Conservation (phyloP, 2,888 invertebrate species). For the Xiphydria camelus region DNA sequence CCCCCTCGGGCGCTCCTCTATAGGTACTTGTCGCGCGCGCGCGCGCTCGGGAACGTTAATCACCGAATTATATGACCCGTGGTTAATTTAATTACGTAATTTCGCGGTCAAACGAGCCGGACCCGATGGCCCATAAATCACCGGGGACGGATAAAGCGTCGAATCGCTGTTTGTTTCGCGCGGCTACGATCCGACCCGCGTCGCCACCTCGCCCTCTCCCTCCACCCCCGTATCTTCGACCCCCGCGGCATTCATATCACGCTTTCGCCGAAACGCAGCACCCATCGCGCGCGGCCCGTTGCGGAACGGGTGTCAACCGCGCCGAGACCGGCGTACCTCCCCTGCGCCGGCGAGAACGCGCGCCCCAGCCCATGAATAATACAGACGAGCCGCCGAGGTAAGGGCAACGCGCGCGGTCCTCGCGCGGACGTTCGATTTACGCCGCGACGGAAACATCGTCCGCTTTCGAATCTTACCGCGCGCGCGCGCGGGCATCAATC, state of each 20-base stretch:
- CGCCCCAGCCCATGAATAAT: slow-evolving; percentile 35
- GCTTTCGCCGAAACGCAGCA: no score
- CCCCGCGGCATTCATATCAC: no score
- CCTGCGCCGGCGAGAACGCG: no score
- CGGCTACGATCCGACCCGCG: no score
- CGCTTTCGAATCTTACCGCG: slow-evolving; percentile 26
- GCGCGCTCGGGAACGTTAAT: slow-evolving; percentile 19
- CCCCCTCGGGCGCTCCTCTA: background rate
- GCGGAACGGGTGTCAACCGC: slow-evolving; percentile 38
- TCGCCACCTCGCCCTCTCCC: no score
- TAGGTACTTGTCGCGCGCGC: background rate
- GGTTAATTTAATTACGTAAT: slow-evolving; percentile 32
- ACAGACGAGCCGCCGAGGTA: no score
- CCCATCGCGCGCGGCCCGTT: no score
- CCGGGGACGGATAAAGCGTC: slow-evolving; percentile 18
- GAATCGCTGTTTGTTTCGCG: slow-evolving; percentile 21
- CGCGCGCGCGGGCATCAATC: slow-evolving; percentile 9
- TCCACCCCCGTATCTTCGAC: no score
- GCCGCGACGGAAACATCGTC: slow-evolving; percentile 23
- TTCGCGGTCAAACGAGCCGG: slow-evolving; percentile 27
- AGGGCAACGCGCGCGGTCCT: slow-evolving; percentile 36
- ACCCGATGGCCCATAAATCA: slow-evolving; percentile 21
- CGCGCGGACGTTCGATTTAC: slow-evolving; percentile 39
- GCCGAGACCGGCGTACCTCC: no score
- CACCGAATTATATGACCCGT: slow-evolving; percentile 26